Evolutionary conservation across 2,113 vertebrate species (phyloP), one percentile per base, ranked within the genome.

Genomic region (Sterna hirundo): DNA sequence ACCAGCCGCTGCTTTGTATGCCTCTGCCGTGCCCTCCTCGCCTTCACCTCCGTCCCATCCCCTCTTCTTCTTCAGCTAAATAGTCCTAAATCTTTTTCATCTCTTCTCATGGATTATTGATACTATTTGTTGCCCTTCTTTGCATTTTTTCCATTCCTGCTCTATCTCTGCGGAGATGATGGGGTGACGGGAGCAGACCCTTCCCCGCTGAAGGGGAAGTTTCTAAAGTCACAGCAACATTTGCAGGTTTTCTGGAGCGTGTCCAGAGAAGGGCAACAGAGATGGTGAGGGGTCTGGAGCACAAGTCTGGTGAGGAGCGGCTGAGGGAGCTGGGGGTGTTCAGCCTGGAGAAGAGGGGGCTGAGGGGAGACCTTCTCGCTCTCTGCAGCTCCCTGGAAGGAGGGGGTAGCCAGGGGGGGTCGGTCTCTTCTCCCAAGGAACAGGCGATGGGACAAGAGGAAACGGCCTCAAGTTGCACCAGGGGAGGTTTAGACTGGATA

Each of bases 91-190:
- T 82, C 77, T 83, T 89, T 93, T 72, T 81, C 84, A 91, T 96
- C 83, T 40, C 78, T 82, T 71, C 86, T 94, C 89, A 96, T 90
- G n/a, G 93, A 94, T 95, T 93, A 92, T 86, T 93, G 96, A 94
- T 94, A 36, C 51, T 87, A 88, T 85, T 93, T 97, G 96, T 94
- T 94, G 90, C 94, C 19, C 51, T 93, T 58, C 70, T 72, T 52
- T 83, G 84, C 84, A 84, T 74, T 84, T 94, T 94, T 93, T 93
- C 95, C 91, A 86, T 68, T 94, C 46, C 90, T 85, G 70, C 80
- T 57, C 34, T 26, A 2, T 44, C 83, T 42, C 71, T 79, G 76
- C 74, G 44, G 88, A n/a, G 51, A 19, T 10, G 58, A 49, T 2
- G 46, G 83, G 76, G 20, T 36, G 70, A 70, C 1, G 62, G 90